Evolutionary conservation across 1,140 invertebrate species (phyloP).

Genomic region (Drosophila neocordata): DNA sequence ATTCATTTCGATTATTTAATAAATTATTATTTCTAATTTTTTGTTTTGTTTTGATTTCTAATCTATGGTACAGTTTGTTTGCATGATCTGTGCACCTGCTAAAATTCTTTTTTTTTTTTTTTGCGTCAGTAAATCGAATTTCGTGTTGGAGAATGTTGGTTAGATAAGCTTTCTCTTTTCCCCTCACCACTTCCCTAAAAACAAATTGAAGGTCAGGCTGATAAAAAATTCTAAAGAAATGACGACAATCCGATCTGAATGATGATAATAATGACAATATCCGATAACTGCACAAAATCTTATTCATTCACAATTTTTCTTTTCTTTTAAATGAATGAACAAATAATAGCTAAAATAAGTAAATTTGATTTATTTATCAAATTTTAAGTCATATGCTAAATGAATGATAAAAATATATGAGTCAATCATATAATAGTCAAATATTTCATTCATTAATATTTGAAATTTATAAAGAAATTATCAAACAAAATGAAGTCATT

Average conservation of each 20-base stretch:
- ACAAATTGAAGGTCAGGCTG: slow-evolving; percentile 4
- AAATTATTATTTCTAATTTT: slow-evolving; percentile 37
- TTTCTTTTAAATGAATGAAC: neutral
- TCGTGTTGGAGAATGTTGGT: neutral
- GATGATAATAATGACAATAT: neutral
- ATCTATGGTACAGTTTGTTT: neutral
- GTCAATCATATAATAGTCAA: too few relatives aligned
- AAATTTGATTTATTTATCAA: neutral
- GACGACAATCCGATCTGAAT: neutral
- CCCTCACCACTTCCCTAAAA: neutral
- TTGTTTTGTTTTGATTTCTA: slow-evolving; percentile 25
- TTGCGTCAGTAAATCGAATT: slow-evolving; percentile 13
- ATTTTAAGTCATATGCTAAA: too few relatives aligned
- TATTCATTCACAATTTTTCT: neutral
- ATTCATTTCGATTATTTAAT: slow-evolving; percentile 45
- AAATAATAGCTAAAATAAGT: neutral
- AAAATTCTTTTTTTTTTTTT: neutral
- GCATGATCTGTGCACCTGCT: slow-evolving; percentile 5
- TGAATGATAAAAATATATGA: too few relatives aligned
- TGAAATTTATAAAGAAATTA: too few relatives aligned
- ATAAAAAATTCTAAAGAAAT: slow-evolving; percentile 2
- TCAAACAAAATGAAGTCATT: too few relatives aligned
- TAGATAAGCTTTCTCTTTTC: neutral
- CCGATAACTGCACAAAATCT: neutral
- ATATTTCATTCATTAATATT: too few relatives aligned